phyloP scores from a whole-genome alignment of 2,797 vertebrate species.

The Perodicticus potto region DNA sequence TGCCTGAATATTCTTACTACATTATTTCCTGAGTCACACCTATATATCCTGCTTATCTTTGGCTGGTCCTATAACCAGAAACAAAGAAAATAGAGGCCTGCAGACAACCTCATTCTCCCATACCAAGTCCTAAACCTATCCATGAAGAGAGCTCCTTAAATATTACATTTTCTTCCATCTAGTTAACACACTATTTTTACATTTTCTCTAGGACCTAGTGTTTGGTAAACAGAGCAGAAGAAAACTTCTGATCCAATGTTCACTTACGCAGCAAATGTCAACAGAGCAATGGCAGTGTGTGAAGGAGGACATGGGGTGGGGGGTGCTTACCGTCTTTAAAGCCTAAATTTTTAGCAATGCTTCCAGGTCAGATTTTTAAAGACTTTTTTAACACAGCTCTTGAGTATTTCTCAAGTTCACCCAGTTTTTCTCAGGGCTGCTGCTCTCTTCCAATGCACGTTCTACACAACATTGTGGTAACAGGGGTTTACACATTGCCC shows the following conservation, averaged over 20 bases:
- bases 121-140: background rate
- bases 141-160: background rate
- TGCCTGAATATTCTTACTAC: background rate
- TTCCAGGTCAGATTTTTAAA: constrained; percentile 10
- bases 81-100: constrained; percentile 2
- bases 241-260: background rate
- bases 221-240: background rate
- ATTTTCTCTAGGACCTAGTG: background rate
- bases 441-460: background rate
- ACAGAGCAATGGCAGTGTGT: background rate
- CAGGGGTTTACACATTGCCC: background rate
- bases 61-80: background rate
- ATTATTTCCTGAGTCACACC: background rate
- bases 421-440: background rate
- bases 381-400: background rate
- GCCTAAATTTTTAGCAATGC: background rate
- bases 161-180: background rate
- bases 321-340: constrained; percentile 4
- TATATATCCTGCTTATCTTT: background rate
- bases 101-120: background rate
- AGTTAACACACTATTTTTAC: background rate
- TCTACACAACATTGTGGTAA: background rate
- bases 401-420: background rate
- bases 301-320: background rate
- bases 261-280: background rate